Evolutionary conservation across 2,797 vertebrate genomes (phyloP).

Genomic region (Pangasius mekongensis): DNA sequence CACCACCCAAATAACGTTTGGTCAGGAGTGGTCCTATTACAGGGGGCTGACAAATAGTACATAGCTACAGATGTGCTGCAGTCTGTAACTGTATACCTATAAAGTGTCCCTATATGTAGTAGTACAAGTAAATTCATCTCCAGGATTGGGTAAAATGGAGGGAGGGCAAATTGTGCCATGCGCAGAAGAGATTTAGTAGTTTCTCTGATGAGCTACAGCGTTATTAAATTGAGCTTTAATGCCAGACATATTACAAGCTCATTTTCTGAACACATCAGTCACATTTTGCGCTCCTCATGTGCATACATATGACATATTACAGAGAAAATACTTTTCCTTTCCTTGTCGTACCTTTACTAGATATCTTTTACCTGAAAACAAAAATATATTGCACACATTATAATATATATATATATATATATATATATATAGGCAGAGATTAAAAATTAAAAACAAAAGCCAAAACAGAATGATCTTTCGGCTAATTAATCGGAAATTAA

Average conservation of each 20-base stretch:
- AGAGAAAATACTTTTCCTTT: neutral
- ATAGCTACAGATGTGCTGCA: neutral
- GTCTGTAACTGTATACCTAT: neutral
- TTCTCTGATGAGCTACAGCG: neutral
- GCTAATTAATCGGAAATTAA: too few relatives aligned
- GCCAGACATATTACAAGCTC: constrained; percentile 2
- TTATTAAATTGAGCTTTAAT: constrained; percentile 22
- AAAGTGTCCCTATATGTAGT: neutral
- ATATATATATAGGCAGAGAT: too few relatives aligned
- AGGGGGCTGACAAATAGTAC: neutral
- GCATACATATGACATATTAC: constrained; percentile 1
- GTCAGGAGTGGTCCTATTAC: neutral
- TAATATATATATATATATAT: too few relatives aligned
- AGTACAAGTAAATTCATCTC: neutral
- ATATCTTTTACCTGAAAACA: neutral
- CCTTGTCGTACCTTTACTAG: too few relatives aligned
- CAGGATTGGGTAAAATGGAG: neutral
- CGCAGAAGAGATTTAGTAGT: neutral
- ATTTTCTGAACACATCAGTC: constrained; percentile 8
- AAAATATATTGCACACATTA: too few relatives aligned
- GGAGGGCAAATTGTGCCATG: neutral
- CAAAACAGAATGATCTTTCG: too few relatives aligned
- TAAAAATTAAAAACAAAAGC: too few relatives aligned
- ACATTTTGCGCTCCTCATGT: neutral
- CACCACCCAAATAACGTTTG: neutral